phyloP scores from a whole-genome alignment of 2,888 invertebrate genomes.

The Euplagia quadripunctaria region DNA sequence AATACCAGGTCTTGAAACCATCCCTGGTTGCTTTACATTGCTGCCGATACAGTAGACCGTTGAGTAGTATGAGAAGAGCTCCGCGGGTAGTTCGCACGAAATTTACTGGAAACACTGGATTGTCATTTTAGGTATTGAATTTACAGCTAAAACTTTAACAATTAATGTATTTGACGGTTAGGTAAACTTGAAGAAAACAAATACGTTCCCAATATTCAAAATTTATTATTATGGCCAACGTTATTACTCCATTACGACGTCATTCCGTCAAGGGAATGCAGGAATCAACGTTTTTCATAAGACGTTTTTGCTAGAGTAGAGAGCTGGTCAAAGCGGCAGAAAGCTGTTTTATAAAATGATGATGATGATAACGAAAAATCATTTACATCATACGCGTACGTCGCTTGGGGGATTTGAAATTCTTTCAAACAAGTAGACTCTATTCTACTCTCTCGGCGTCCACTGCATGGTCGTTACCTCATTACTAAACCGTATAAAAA shows the following conservation, averaged over 20 bases:
- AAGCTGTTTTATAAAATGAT: neutral
- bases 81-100: conserved; percentile 61
- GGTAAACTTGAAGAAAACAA: neutral
- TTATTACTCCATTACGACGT: no score
- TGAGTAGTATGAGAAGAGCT: conserved; percentile 58
- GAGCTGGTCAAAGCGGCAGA: neutral
- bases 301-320: neutral
- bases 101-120: conserved; percentile 55
- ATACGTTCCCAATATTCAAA: neutral
- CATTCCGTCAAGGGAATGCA: neutral
- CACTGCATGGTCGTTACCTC: no score
- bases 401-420: no score
- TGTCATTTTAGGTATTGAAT: conserved; percentile 1
- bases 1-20: conserved; percentile 64
- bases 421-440: no score
- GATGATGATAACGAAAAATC: neutral
- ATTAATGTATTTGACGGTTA: neutral
- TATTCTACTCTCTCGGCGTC: no score
- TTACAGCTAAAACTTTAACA: neutral
- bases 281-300: neutral
- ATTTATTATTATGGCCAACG: neutral
- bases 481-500: no score
- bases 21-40: conserved; percentile 60
- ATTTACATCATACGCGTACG: no score
- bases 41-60: conserved; percentile 56